Evolutionary conservation across 2,113 vertebrate species (phyloP), one percentile per base, ranked within the genome.

Genomic region (Aleadryas rufinucha): DNA sequence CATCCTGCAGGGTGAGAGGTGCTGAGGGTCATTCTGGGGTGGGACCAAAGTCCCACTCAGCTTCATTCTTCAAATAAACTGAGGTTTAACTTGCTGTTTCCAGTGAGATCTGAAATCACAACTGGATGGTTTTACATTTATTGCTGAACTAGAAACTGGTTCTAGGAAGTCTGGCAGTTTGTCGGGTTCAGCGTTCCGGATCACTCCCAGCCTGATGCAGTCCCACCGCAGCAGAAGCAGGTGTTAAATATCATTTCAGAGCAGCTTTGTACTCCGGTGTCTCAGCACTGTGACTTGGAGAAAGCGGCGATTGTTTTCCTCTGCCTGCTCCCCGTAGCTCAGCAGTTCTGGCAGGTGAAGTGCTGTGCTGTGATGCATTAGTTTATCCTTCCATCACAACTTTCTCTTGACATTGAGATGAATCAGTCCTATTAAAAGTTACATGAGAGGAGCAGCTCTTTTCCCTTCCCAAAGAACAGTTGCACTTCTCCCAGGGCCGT

Each of bases 11-110:
- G 24, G 53, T 27, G 9, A 2, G 30, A 44, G 71, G 53, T n/a
- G 19, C 54, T 33, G 37, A 16, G 80, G 50, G 45, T 42, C 11
- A 0, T 28, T 16, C 23, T 68, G 31, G 31, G 57, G 8, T 30
- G 59, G 42, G 21, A 19, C 30, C 56, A 0, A 26, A 31, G 15
- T 2, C 7, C 35, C 1, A 0, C 18, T 35, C 18, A 7, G 18
- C 6, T 45, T 33, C 13, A 2, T 42, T 71, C 77, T 42, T 56
- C 5, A 16, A 2, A 4, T 16, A 24, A 64, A 22, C 47, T 33
- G 45, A 21, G 41, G 3, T 31, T 84, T 72, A 20, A 13, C 31
- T 52, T 61, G 41, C 14, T 54, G 42, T 35, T 52, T 37, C 26
- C 68, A 50, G 23, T 16, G 18, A 81, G 41, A 22, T 18, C 54